Evolutionary conservation across 92 coral and sea anemone genomes (phyloP), one percentile per base, ranked within the genome.

Genomic region (Nematostella vectensis): DNA sequence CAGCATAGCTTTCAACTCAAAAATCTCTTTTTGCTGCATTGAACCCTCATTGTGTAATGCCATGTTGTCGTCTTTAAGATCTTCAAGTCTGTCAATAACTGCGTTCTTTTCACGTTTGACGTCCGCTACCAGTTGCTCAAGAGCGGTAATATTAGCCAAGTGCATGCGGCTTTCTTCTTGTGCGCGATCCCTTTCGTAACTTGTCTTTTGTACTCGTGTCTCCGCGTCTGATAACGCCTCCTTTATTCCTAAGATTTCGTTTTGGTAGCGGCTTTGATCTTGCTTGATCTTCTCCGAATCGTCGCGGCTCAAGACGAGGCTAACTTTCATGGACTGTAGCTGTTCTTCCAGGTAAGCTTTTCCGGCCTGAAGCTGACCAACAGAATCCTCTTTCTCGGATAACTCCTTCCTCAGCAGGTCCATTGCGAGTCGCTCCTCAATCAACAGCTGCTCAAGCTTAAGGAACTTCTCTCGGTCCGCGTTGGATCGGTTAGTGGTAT

Each of bases 271-370:
- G 25, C 70, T 69, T 45, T 87, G 82, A 25, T 81, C 95, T 29
- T 88, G 81, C 52, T 91, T 91, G 47, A 88, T 69, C 25, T 81
- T 69, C 42, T 82, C 81, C 33, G 81, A 74, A 70, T 91, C 95
- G n/a, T 91, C 91, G 22, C 83, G 88, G 24, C 85, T 64, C 23
- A 58, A 65, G 27, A 56, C 83, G 45, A 91, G 72, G 30, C 84
- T 74, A 31, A 58, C 74, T 61, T 86, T 91, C 40, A 88, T 54
- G 38, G 89, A 86, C 27, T 78, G 86, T 1, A 71, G 65, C 31
- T 91, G 97, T 55, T 91, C 88, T 47, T 85, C 91, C 9, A 85
- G 57, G 42, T 80, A 86, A 24, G 74, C 68, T 54, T 91, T 91
- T 22, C 79, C 69, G 37, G 88, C 78, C 62, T 86, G 63, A 25